phyloP scores from a whole-genome alignment of 2,113 vertebrate species.

The Amazona guildingii region DNA sequence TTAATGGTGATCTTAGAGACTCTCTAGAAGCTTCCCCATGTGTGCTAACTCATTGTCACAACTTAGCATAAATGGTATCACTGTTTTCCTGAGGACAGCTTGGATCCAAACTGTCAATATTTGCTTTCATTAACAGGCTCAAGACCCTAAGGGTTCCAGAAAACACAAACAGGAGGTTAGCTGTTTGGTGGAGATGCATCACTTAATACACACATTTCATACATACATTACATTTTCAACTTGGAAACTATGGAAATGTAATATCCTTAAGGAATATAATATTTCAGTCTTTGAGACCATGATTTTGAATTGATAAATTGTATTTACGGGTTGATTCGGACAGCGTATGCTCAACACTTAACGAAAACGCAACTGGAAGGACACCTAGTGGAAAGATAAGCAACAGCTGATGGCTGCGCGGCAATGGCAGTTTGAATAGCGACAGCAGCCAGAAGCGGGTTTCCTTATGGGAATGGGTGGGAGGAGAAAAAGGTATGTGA shows the following conservation, averaged over 20 bases:
- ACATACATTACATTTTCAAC: not conserved
- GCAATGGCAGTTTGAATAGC: fast-evolving
- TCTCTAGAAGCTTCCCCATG: not conserved
- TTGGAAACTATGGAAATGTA: not conserved
- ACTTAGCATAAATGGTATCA: not conserved
- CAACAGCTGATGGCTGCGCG: not conserved
- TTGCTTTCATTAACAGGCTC: not conserved
- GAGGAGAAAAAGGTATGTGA: not conserved
- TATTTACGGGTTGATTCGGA: not conserved
- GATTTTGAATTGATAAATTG: not conserved
- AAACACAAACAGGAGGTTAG: not conserved
- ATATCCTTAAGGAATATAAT: not conserved
- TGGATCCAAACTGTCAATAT: not conserved
- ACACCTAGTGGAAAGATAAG: conserved; percentile 36
- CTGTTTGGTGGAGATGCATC: not conserved
- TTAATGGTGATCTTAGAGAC: not conserved
- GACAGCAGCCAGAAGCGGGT: not conserved
- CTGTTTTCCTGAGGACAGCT: not conserved
- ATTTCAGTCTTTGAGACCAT: not conserved
- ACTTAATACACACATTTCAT: not conserved
- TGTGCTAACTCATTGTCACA: not conserved
- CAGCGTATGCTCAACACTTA: not conserved
- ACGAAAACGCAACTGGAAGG: not conserved
- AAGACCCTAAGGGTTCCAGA: not conserved
- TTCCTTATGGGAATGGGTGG: not conserved